Percentiles rank a stretch among this genome's conserved stretches.
These are phyloP conservation scores for Fragum sueziense DNA, from an alignment of 2,888 invertebrate genomes.

Conservation along the genomic window DNA sequence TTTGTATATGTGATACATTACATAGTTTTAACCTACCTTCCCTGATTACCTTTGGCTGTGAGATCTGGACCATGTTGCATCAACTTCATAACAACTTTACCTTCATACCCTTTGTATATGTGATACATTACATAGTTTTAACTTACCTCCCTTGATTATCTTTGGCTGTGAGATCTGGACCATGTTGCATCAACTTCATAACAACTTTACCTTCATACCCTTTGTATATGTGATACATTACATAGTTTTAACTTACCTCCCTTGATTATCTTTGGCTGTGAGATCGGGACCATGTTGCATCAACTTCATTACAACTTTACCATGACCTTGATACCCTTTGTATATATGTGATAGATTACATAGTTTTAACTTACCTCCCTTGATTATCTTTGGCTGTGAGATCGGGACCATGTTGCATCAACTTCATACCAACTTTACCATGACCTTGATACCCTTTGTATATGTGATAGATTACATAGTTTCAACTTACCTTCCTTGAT, in stretches of 20 bases:
- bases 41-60: slow-evolving; percentile 69
- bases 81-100: slow-evolving; percentile 79
- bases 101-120: no score
- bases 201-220: slow-evolving; percentile 81
- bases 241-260: no score
- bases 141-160: slow-evolving; percentile 76
- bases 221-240: no score
- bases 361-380: slow-evolving; percentile 78
- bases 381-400: slow-evolving; percentile 70
- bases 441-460: slow-evolving; percentile 80
- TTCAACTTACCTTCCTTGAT: slow-evolving; percentile 72
- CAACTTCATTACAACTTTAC: no score
- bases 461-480: no score
- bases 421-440: slow-evolving; percentile 78
- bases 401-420: slow-evolving; percentile 76
- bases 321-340: no score
- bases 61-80: slow-evolving; percentile 75
- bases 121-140: no score
- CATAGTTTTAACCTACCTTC: slow-evolving; percentile 75
- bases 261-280: no score
- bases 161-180: slow-evolving; percentile 71
- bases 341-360: no score
- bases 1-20: no score
- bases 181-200: slow-evolving; percentile 75
- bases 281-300: no score